Base-by-base conservation (phyloP, 2,888 invertebrate species). In the Chouioia cunea region DNA sequence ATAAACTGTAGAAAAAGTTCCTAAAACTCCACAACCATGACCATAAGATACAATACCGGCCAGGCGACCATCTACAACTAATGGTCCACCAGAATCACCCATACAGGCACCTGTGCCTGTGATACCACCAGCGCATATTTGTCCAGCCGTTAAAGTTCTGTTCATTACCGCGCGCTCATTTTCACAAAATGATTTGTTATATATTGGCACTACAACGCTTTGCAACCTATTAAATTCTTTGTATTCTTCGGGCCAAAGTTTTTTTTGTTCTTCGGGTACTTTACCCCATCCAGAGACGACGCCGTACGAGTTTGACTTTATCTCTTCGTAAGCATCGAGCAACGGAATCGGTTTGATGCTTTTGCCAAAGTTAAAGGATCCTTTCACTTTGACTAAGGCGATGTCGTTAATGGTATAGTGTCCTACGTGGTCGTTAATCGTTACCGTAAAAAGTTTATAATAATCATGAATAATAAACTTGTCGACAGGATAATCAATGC, bases 21-120 rank as follows among this genome's bases (percentile, higher is more conserved):
- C 73, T 0, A 87, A 87, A 8, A 88, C n/a, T n/a, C n/a, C 89
- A 2, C 89, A 89, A 14, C 88, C 88, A 75, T 88, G 88, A 67
- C 89, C 89, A 88, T 88, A 81, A 8, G 80, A 81, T 0, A 77
- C 76, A 56, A 82, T 77, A 44, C 80, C 80, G 54, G 79, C 79
- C 0, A 79, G 75, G 23, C 77, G 76, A 66, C 80, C 78, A 2
- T 70, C 57, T 63, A 80, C 75, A 16, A 76, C 75, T 22, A 80
- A 36, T 0, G 80, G 79, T 12, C 80, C 80, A 66, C 80, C 81
- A 18, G 80, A 80, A 63, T 81, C 80, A 57, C 79, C 78, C 44
- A 75, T 76, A 63, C 79, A 79, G 2, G 50, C 50, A n/a, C 20
- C 50, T 20, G 16, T 50, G 10, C 20, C 20, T 18, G 4, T 20